Evolutionary conservation across 2,797 vertebrate species (phyloP), one percentile per base, ranked within the genome.

Genomic region (Danio albolineatus): DNA sequence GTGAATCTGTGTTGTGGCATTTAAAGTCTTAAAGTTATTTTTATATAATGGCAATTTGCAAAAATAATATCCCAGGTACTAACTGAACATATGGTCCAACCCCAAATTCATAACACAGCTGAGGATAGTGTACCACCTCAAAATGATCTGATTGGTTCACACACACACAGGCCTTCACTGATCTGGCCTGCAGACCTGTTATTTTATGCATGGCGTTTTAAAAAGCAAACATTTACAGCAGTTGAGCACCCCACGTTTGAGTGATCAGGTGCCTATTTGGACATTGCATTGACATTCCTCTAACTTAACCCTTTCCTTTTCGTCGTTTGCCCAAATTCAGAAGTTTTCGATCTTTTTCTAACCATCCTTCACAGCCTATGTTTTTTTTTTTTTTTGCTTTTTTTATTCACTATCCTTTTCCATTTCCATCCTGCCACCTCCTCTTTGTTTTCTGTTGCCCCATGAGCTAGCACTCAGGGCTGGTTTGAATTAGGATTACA

Each of bases 231-330:
- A 36, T 36, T 6, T 67, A n/a, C 13, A 53, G 16, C 16, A 17
- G 53, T 61, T 65, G 77, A 76, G 82, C 81, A 74, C 80, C 60
- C 70, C 74, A 44, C 49, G 61, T 73, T 69, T 59, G 51, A 62
- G 44, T 82, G 73, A 84, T 81, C 69, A 73, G 56, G 75, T 53
- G 46, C 43, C 73, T 51, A 36, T 51, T 81, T 36, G 46, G 81
- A 60, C 65, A 83, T 70, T 79, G 57, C 57, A 61, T 44, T 7
- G 53, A 56, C 67, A 81, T 81, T 81, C 57, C 62, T 59, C 12
- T 6, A 17, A 21, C 17, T 82, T 81, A 81, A 83, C 81, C 39
- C 62, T 76, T 81, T 83, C 62, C 14, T 69, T 78, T 48, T 65
- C 38, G 13, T 81, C 16, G 28, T 44, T 66, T 16, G n/a, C n/a